Base-by-base conservation (phyloP, 64 coral and sea anemone species). In the Acropora tenuis region DNA sequence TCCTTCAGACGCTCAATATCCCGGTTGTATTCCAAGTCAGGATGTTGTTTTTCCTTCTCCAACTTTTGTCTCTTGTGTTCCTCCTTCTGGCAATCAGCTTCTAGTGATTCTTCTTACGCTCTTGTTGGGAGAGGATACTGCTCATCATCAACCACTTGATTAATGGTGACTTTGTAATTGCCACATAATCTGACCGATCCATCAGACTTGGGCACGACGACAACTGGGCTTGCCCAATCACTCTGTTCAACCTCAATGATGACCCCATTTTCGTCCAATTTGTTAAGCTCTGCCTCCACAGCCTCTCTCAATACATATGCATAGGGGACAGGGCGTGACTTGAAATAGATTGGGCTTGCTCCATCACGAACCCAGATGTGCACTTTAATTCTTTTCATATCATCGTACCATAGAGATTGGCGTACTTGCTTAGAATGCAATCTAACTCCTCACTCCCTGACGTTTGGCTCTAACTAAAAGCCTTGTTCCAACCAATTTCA, bases 51-150 rank as follows among this genome's bases (percentile, higher is more conserved):
- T 50, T 45, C 49, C 48, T 55, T 76, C 74, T 89, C 87, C 75
- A 75, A 73, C 49, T 89, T 30, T 78, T 89, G 57, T 76, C 75
- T 57, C 78, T 75, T 73, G 16, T 89, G 19, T 76, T 89, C 75
- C 75, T 89, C 40, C 61, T 47, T 50, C 60, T 1, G 15, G 60
- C 60, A 63, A 76, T 76, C 71, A 44, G 50, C 75, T 76, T 81
- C 43, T 59, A 81, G 59, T 8, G 8, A 57, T 81, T 57, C 19
- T 18, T 81, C 8, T 15, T 50, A 81, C 10, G 79, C 47, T 81
- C n/a, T 40, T 40, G 17, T 11, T 68, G 65, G 65, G 17, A 61
- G 58, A 68, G 65, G 65, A 68, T 68, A 68, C 65, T 42, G 60
- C 10, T 61, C 5, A 30, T 66, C 82, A 60, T 85, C 82, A 85